phyloP scores from a whole-genome alignment of 1,140 invertebrate genomes.

The Musca domestica region DNA sequence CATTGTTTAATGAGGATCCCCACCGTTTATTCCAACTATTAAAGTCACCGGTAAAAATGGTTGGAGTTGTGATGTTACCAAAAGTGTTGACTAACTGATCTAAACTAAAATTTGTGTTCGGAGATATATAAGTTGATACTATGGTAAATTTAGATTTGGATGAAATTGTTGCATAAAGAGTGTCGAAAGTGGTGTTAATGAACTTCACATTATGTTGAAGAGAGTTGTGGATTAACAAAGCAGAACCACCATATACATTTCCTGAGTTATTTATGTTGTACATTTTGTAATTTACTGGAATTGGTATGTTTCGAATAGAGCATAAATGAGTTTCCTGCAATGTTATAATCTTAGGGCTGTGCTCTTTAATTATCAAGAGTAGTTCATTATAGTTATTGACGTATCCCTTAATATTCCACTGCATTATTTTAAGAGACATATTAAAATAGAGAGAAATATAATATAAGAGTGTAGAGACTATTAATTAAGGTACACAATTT shows the following conservation, averaged over 20 bases:
- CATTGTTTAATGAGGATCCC: constrained; percentile 19
- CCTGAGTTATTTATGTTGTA: background rate
- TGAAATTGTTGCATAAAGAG: background rate
- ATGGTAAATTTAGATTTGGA: background rate
- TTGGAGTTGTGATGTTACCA: background rate
- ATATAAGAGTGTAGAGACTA: too few relatives aligned
- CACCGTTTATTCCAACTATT: constrained; percentile 24
- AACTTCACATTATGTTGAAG: background rate
- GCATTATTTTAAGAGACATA: background rate
- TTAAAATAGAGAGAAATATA: too few relatives aligned
- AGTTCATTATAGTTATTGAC: constrained; percentile 15
- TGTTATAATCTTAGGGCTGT: background rate
- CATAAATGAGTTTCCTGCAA: constrained; percentile 11
- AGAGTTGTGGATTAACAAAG: background rate
- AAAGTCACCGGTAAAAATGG: constrained; percentile 12
- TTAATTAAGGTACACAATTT: too few relatives aligned
- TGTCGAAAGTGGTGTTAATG: background rate
- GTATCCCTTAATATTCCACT: constrained; percentile 22
- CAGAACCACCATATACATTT: background rate
- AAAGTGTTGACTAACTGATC: background rate
- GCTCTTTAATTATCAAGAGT: background rate
- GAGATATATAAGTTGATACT: background rate
- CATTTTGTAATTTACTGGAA: background rate
- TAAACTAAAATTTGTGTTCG: background rate
- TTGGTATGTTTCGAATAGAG: background rate